Conservation (phyloP, 2,797 vertebrate species). For the Toxotes lorentzi region DNA sequence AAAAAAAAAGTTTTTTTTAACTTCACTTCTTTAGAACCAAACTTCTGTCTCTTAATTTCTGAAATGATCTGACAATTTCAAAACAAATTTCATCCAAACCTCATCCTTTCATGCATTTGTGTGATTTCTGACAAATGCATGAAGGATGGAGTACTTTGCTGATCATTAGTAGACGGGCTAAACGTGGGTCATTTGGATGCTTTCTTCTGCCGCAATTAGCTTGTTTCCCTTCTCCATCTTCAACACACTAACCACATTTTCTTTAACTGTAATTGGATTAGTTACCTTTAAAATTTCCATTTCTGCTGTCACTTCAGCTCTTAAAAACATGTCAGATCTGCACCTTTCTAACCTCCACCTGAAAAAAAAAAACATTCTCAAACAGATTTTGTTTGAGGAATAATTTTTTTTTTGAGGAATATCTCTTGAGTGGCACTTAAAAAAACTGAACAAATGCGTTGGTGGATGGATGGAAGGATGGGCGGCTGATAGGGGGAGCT, state of each 20-base stretch:
- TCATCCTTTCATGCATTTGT: neutral
- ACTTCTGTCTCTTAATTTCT: slow-evolving; percentile 2
- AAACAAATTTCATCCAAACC: neutral
- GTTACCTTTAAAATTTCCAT: slow-evolving; percentile 59
- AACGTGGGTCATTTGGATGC: slow-evolving; percentile 11
- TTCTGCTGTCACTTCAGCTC: slow-evolving; percentile 35
- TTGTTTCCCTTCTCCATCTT: slow-evolving; percentile 35
- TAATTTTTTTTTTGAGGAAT: slow-evolving; percentile 47
- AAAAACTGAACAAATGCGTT: slow-evolving; percentile 64
- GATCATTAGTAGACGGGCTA: slow-evolving; percentile 33
- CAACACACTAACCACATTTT: slow-evolving; percentile 25
- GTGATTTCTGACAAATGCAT: slow-evolving; percentile 19
- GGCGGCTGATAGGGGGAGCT: slow-evolving; percentile 15
- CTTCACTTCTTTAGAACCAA: neutral
- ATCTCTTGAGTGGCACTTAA: slow-evolving; percentile 68
- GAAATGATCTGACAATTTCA: slow-evolving; percentile 16
- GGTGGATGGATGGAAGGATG: slow-evolving; percentile 13
- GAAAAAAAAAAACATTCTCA: no score
- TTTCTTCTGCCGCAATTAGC: slow-evolving; percentile 49
- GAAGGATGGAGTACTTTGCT: slow-evolving; percentile 18
- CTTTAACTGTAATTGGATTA: slow-evolving; percentile 56
- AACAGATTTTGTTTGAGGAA: slow-evolving; percentile 41
- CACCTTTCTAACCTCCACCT: slow-evolving; percentile 21
- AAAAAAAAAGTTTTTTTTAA: neutral
- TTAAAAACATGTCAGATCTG: slow-evolving; percentile 52